Evolutionary conservation across 53 echinoderm and acorn worm species (phyloP).

Genomic region (Temnopleurus reevesii): DNA sequence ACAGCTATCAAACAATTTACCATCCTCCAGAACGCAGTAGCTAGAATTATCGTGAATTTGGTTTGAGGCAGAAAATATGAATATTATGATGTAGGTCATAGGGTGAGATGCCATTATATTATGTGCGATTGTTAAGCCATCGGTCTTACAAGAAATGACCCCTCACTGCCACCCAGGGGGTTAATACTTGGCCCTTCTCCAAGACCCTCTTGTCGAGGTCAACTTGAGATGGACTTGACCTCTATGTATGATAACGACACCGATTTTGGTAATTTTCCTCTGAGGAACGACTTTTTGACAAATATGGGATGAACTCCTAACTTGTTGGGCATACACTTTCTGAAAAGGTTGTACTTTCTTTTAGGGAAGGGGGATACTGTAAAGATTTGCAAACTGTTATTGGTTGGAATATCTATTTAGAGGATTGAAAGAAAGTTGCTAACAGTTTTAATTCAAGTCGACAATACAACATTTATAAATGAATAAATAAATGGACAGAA

Average conservation of each 20-base stretch:
- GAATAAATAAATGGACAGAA: background rate
- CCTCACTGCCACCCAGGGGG: background rate
- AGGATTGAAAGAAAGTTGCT: too few relatives aligned
- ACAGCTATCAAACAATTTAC: too few relatives aligned
- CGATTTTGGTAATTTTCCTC: slow-evolving; percentile 3
- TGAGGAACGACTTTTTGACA: background rate
- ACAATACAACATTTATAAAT: too few relatives aligned
- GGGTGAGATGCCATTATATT: background rate
- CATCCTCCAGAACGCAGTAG: too few relatives aligned
- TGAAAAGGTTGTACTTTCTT: background rate
- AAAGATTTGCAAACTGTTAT: too few relatives aligned
- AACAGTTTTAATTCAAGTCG: too few relatives aligned
- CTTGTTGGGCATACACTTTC: background rate
- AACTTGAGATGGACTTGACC: slow-evolving; percentile 1
- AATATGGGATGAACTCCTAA: background rate
- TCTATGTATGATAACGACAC: background rate
- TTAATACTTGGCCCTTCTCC: slow-evolving; percentile 21
- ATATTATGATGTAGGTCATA: background rate
- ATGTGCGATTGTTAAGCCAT: background rate
- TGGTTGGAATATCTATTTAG: too few relatives aligned
- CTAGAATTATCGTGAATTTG: too few relatives aligned
- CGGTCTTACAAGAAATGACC: background rate
- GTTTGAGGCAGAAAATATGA: too few relatives aligned
- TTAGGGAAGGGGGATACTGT: background rate
- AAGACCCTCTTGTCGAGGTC: slow-evolving; percentile 1